Evolutionary conservation across 1,140 invertebrate genomes (phyloP).

Genomic region (Drosophila quadrilineata): DNA sequence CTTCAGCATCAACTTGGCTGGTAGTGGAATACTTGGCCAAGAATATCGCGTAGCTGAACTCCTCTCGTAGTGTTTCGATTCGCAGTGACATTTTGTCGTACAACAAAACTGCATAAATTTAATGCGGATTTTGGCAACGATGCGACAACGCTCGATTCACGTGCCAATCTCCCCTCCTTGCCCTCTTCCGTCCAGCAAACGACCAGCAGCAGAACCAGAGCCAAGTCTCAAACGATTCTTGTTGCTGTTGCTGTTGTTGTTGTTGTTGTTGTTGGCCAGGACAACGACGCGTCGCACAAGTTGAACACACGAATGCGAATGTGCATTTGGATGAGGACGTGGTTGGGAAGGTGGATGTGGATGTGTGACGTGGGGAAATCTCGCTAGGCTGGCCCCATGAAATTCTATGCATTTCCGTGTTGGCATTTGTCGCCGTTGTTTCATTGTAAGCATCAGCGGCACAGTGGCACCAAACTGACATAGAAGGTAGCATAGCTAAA

Average conservation of each 20-base stretch:
- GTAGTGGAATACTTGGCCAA: constrained; percentile 11
- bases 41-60: no score
- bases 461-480: constrained; percentile 32
- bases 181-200: not conserved
- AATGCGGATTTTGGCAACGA: constrained; percentile 77
- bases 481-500: no score
- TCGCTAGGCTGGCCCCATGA: constrained; percentile 40
- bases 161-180: constrained; percentile 50
- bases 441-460: constrained; percentile 41
- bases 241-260: no score
- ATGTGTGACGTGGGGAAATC: constrained; percentile 1
- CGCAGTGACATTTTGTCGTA: constrained; percentile 54
- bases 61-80: no score
- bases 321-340: not conserved
- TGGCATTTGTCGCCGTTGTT: constrained; percentile 74
- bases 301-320: constrained; percentile 20
- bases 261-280: no score
- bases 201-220: not conserved
- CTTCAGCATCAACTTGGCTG: constrained; percentile 33
- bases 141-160: constrained; percentile 68
- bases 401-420: constrained; percentile 78
- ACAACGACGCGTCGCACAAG: constrained; percentile 19
- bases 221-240: not conserved
- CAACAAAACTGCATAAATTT: constrained; percentile 78
- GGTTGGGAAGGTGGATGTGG: not conserved